These are phyloP conservation scores for Oryctes rhinoceros DNA, from an alignment of 1,140 invertebrate genomes.

Conservation along the genomic window DNA sequence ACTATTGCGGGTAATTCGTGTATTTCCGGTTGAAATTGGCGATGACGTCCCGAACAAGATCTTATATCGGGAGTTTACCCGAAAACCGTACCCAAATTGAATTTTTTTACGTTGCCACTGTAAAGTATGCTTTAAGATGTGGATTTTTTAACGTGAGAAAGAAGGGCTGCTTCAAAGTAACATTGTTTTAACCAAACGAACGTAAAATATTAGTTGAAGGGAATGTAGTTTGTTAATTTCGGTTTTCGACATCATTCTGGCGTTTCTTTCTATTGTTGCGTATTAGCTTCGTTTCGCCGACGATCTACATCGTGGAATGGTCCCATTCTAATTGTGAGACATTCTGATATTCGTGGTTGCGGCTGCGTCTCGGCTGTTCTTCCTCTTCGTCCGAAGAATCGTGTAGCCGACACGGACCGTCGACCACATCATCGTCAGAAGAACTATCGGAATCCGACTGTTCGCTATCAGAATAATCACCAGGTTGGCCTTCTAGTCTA, in stretches of 20 bases:
- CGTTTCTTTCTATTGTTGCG: constrained; percentile 7
- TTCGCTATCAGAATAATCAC: constrained; percentile 64
- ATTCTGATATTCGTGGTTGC: constrained; percentile 70
- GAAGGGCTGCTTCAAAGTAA: background rate
- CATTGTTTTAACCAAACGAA: background rate
- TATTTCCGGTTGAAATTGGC: constrained; percentile 21
- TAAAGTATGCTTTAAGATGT: background rate
- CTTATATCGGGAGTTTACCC: background rate
- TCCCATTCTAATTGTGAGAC: constrained; percentile 76
- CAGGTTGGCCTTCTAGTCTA: constrained; percentile 58
- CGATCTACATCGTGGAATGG: constrained; percentile 72
- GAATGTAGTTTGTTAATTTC: constrained; percentile 27
- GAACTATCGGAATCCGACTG: constrained; percentile 78
- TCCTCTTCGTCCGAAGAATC: constrained; percentile 73
- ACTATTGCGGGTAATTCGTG: constrained; percentile 11
- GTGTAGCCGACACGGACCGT: constrained; percentile 60
- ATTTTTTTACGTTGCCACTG: too few species aligned
- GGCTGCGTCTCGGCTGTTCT: constrained; percentile 65
- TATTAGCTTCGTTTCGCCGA: constrained; percentile 14
- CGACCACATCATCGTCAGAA: constrained; percentile 69
- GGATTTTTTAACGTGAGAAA: background rate
- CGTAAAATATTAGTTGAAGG: background rate
- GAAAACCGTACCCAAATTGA: background rate
- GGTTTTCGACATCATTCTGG: constrained; percentile 25
- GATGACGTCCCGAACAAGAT: background rate